Evolutionary conservation across 2,797 vertebrate species (phyloP), one percentile per base, ranked within the genome.

Genomic region (Echeneis naucrates): DNA sequence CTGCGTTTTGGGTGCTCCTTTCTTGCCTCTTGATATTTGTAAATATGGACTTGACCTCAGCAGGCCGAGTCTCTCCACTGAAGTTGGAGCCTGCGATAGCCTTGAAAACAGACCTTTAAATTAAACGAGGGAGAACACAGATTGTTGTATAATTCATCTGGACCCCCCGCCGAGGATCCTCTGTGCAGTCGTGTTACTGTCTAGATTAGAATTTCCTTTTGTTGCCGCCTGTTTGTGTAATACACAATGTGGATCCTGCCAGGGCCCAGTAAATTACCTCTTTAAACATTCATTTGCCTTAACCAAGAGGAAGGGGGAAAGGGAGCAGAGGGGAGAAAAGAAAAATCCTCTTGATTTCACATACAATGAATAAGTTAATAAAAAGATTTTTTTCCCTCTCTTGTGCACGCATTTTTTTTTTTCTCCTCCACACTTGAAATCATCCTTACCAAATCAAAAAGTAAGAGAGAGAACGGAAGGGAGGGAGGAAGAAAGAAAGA

Each of bases 311-410:
- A 76, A 72, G 54, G 73, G 64, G 69, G 72, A 52, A 72, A 32
- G 30, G 60, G 61, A 72, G 76, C 33, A n/a, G 73, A 76, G 65
- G 47, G 65, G 75, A 76, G 81, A 61, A 48, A 75, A 50, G 68
- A 75, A 89, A 80, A 90, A 89, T 62, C 47, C 91, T 92, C 91
- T 94, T 94, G 92, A 94, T 95, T 94, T 95, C 92, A 88, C 92
- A 94, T 93, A 94, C 92, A 93, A 94, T 95, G 91, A 95, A 95
- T 95, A 94, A 94, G 93, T 94, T 94, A 95, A 94, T 95, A 94
- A 94, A 94, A 94, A 93, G 78, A 88, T 75, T 84, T 69, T n/a
- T 71, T 86, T 77, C 73, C 63, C 84, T 85, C 74, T 84, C 87
- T 88, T 88, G 83, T 87, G 85, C 83, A 86, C 72, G 84, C 86